These are phyloP conservation scores for Adela reaumurella DNA, from an alignment of 2,888 invertebrate genomes.

Conservation along the genomic window DNA sequence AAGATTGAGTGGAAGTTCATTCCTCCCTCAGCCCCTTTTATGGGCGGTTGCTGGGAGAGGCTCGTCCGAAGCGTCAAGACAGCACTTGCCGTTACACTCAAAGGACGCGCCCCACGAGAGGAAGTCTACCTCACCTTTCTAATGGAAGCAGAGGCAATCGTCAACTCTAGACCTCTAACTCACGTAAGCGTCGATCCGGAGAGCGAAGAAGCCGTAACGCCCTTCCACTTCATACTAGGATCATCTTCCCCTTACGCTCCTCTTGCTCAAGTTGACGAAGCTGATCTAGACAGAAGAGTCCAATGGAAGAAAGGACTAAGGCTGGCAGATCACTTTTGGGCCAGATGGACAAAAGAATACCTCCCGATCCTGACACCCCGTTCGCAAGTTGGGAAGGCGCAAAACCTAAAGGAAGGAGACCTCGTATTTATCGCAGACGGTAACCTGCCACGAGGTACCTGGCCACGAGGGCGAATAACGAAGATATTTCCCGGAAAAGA, in stretches of 20 bases:
- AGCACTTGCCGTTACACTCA: not conserved
- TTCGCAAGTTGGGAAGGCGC: too few species aligned
- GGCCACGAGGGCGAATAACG: constrained; percentile 3
- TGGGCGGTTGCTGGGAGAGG: constrained; percentile 2
- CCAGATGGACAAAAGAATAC: constrained; percentile 4
- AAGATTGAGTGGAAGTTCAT: not conserved
- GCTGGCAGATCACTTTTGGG: constrained; percentile 4
- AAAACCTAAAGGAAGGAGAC: not conserved
- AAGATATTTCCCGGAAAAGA: constrained; percentile 1
- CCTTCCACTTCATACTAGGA: constrained; percentile 5
- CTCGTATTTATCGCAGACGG: constrained; percentile 2
- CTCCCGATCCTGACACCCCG: not conserved
- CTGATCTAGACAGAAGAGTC: constrained; percentile 1
- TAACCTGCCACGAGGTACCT: constrained; percentile 1
- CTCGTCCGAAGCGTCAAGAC: constrained; percentile 1
- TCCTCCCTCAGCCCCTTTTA: constrained; percentile 1
- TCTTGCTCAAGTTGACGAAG: not conserved
- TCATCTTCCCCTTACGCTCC: not conserved
- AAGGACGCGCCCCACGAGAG: not conserved
- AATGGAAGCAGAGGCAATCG: constrained; percentile 1
- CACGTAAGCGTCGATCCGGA: not conserved
- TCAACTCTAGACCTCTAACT: not conserved
- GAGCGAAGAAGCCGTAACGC: constrained; percentile 1
- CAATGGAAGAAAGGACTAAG: constrained; percentile 2
- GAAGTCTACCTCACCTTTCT: not conserved